Percentiles rank a stretch among this genome's conserved stretches.
Conservation (phyloP, 2,888 invertebrate genomes). For the Troides aeacus region DNA sequence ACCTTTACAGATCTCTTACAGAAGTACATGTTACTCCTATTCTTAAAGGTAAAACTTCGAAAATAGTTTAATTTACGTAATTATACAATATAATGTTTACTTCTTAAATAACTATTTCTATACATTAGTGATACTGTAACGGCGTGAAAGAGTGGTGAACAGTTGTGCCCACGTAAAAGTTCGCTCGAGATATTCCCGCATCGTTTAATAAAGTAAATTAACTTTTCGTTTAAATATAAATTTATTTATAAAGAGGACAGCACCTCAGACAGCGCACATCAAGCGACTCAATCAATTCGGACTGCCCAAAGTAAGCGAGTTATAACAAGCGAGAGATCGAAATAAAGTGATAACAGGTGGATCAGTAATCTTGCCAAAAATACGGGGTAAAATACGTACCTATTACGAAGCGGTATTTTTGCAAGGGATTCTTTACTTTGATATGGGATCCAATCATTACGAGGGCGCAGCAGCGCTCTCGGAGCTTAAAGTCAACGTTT, state of each 20-base stretch:
- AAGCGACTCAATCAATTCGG: slow-evolving; percentile 58
- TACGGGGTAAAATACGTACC: slow-evolving; percentile 52
- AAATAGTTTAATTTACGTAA: too few species aligned
- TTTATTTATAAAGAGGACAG: slow-evolving; percentile 29
- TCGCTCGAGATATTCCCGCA: slow-evolving; percentile 3
- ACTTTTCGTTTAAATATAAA: slow-evolving; percentile 23
- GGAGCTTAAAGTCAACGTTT: slow-evolving; percentile 57
- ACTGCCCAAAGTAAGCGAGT: slow-evolving; percentile 60
- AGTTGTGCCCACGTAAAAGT: not conserved
- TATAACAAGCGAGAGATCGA: slow-evolving; percentile 76
- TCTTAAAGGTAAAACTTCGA: too few species aligned
- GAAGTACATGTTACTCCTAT: too few species aligned
- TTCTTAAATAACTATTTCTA: not conserved
- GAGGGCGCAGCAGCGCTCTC: slow-evolving; percentile 47
- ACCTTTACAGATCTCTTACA: too few species aligned
- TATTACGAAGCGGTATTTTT: slow-evolving; percentile 75
- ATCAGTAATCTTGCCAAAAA: slow-evolving; percentile 77
- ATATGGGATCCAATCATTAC: slow-evolving; percentile 76
- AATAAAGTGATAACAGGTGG: slow-evolving; percentile 71
- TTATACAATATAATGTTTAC: not conserved
- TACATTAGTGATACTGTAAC: not conserved
- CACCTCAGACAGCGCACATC: slow-evolving; percentile 48
- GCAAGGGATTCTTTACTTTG: slow-evolving; percentile 71
- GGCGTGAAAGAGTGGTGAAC: not conserved
- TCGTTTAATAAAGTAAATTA: slow-evolving; percentile 29